phyloP scores from a whole-genome alignment of 2,113 vertebrate species.

The Tor tambroides region DNA sequence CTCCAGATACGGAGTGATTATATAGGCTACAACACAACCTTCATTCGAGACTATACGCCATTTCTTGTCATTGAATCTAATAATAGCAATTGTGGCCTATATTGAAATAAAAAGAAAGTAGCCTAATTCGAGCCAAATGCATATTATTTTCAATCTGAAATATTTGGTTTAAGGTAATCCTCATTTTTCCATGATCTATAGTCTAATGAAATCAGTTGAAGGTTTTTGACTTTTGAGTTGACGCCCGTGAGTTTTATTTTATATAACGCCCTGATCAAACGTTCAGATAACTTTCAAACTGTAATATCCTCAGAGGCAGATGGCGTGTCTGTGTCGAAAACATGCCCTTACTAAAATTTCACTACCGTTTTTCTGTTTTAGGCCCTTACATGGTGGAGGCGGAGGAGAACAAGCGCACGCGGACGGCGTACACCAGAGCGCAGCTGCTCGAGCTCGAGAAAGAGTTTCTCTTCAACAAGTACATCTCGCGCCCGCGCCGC shows the following conservation, averaged over 20 bases:
- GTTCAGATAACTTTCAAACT: neutral
- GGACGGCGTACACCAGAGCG: conserved; percentile 93
- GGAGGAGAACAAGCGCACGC: conserved; percentile 93
- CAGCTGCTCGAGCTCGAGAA: conserved; percentile 97
- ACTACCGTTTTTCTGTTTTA: conserved; percentile 47
- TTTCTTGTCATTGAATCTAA: neutral
- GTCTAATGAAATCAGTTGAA: too few relatives aligned
- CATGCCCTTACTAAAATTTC: neutral
- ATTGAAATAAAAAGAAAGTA: neutral
- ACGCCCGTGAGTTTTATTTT: too few relatives aligned
- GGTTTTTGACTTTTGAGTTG: too few relatives aligned
- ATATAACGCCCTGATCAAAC: neutral
- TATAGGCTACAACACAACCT: neutral
- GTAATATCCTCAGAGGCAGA: neutral
- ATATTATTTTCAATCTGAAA: too few relatives aligned
- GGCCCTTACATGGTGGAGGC: conserved; percentile 84
- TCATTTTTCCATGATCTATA: too few relatives aligned
- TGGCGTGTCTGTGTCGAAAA: neutral
- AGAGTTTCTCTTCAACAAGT: conserved; percentile 97
- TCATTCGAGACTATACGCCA: neutral
- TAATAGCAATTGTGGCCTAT: neutral
- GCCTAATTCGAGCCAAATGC: too few relatives aligned
- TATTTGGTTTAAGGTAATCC: too few relatives aligned
- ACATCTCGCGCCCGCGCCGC: conserved; percentile 93
- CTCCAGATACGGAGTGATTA: neutral